These are phyloP conservation scores for Colinus virginianus DNA, from an alignment of 2,113 vertebrate genomes.

Conservation along the genomic window DNA sequence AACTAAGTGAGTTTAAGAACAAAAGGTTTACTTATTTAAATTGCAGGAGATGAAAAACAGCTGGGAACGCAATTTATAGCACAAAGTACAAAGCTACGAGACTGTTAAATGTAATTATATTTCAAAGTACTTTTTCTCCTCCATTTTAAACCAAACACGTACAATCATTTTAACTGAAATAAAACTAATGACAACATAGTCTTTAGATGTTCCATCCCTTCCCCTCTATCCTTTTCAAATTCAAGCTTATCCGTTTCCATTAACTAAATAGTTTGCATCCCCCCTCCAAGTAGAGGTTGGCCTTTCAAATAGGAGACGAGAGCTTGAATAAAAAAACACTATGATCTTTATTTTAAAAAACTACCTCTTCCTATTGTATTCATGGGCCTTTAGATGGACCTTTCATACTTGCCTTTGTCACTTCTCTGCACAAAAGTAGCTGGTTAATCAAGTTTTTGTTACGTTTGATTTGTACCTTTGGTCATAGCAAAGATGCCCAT, in stretches of 20 bases:
- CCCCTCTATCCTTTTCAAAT: slow-evolving; percentile 51
- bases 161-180: slow-evolving; percentile 70
- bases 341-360: slow-evolving; percentile 23
- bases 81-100: slow-evolving; percentile 70
- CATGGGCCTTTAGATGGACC: not conserved
- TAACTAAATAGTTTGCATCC: slow-evolving; percentile 56
- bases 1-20: slow-evolving; percentile 83
- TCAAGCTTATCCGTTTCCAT: slow-evolving; percentile 44
- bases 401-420: slow-evolving; percentile 36
- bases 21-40: slow-evolving; percentile 86
- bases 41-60: slow-evolving; percentile 81
- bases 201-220: slow-evolving; percentile 56
- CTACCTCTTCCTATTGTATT: slow-evolving; percentile 27
- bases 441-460: slow-evolving; percentile 17
- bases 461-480: not conserved
- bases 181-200: slow-evolving; percentile 61
- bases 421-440: not conserved
- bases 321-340: slow-evolving; percentile 29
- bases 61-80: slow-evolving; percentile 78
- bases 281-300: slow-evolving; percentile 4
- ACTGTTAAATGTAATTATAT: slow-evolving; percentile 75
- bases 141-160: slow-evolving; percentile 63
- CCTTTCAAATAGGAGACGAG: slow-evolving; percentile 34
- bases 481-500: not conserved
- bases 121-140: slow-evolving; percentile 69